phyloP scores from a whole-genome alignment of 2,113 vertebrate genomes.

The Ammospiza caudacuta region DNA sequence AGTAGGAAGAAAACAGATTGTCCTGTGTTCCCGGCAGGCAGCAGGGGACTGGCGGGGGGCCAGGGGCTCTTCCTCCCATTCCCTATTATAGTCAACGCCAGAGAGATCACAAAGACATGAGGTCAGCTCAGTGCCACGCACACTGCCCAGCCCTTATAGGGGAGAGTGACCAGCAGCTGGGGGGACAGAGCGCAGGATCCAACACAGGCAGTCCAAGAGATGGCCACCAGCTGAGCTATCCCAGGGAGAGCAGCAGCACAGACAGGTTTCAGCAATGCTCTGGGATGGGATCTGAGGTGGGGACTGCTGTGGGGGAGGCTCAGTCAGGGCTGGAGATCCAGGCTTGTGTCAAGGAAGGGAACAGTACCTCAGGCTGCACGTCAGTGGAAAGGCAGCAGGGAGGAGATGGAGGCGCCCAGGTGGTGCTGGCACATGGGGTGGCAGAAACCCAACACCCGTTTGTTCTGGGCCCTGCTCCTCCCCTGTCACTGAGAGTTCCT shows the following conservation, averaged over 20 bases:
- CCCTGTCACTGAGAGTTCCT: neutral
- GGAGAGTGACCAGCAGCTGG: conserved; percentile 6
- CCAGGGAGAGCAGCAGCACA: neutral
- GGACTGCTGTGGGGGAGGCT: neutral
- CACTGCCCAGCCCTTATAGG: conserved; percentile 66
- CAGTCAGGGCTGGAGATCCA: neutral
- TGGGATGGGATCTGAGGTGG: neutral
- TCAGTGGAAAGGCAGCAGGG: accelerated
- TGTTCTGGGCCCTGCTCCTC: neutral
- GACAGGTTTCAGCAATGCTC: accelerated
- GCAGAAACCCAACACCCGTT: neutral
- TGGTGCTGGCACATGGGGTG: neutral
- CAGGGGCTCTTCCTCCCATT: conserved; percentile 59
- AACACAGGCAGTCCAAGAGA: neutral
- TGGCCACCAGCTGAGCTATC: neutral
- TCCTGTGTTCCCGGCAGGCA: neutral
- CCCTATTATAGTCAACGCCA: conserved; percentile 71
- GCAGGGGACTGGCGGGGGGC: conserved; percentile 24
- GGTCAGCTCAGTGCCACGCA: conserved; percentile 33
- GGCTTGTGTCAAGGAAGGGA: neutral
- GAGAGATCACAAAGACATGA: conserved; percentile 69
- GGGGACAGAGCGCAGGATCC: neutral
- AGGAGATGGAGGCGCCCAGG: neutral
- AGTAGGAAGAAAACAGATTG: neutral
- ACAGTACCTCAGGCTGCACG: neutral